Base-by-base conservation (phyloP, 2,888 invertebrate species). In the Eristalis tenax region DNA sequence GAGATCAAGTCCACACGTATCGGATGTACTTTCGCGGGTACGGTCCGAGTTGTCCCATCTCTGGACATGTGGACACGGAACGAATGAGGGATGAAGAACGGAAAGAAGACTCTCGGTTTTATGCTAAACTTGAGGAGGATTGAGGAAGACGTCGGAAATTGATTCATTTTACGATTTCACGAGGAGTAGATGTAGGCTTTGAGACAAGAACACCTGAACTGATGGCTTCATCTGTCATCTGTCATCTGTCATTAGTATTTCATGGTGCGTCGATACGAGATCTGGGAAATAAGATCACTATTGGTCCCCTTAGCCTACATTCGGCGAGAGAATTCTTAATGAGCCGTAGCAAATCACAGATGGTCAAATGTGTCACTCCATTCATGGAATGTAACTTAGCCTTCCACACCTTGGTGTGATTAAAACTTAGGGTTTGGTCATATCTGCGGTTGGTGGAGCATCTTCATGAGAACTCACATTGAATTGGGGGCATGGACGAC, bases 1-100 rank as follows among this genome's bases (percentile, higher is more conserved):
- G 50, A 50, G 50, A 50, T 50, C 26, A 28, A 11, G 23, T 59
- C 50, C 26, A 59, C 15, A 59, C 59, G 23, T 28, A 59, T 59
- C 59, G 59, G 59, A 59, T 59, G 59, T 28, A 59, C 59, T 59
- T 59, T 59, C 59, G 59, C 59, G 50, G 50, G 50, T 50, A 18
- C 18, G 50, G 18, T 50, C 50, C 50, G 8, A 50, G 18, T 18
- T 50, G 50, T 18, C 18, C 18, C n/a, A 4, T 32, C 8, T 32
- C 18, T 43, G 43, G 43, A n/a, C n/a, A 26, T 15, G 4, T 40
- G 13, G 13, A 11, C 11, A 38, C 4, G 2, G 43, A 43, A 15
- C 10, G 43, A 43, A 50, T 18, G 50, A 50, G n/a, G n/a, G 50
- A 50, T 18, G 50, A 18, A 18, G 50, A 50, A 18, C 18, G 50